A percentile compares a stretch with the other conserved stretches of the same genome.
phyloP scores from a whole-genome alignment of 2,113 vertebrate species.

The Cryptotis parvus region DNA sequence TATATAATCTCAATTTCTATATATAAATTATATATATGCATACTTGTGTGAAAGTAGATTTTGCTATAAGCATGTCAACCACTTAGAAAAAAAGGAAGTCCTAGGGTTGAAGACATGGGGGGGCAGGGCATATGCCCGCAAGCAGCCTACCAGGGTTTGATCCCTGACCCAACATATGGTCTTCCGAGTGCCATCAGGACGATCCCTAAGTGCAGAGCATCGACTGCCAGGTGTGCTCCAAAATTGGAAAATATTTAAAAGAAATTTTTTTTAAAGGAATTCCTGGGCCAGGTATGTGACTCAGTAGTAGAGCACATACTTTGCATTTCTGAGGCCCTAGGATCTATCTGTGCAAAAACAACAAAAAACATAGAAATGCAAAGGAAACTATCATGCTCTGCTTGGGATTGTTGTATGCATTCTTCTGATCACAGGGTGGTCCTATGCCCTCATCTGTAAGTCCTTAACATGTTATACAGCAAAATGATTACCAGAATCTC shows the following conservation, averaged over 20 bases:
- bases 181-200: no score
- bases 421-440: background rate
- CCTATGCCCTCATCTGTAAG: background rate
- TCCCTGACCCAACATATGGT: no score
- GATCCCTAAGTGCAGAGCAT: no score
- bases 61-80: background rate
- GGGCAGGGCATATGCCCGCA: no score
- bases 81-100: background rate
- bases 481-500: constrained; percentile 19
- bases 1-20: no score
- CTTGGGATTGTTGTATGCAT: constrained; percentile 2
- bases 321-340: background rate
- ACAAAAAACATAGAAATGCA: background rate
- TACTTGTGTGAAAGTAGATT: constrained; percentile 2
- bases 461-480: background rate
- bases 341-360: background rate
- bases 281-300: background rate
- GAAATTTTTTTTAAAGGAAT: background rate
- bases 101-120: no score
- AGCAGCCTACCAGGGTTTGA: no score
- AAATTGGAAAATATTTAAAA: no score
- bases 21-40: no score
- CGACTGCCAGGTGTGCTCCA: no score
- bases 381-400: background rate
- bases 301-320: no score